These are phyloP conservation scores for Dexiosoma caninum DNA, from an alignment of 2,888 invertebrate species.

Conservation along the genomic window DNA sequence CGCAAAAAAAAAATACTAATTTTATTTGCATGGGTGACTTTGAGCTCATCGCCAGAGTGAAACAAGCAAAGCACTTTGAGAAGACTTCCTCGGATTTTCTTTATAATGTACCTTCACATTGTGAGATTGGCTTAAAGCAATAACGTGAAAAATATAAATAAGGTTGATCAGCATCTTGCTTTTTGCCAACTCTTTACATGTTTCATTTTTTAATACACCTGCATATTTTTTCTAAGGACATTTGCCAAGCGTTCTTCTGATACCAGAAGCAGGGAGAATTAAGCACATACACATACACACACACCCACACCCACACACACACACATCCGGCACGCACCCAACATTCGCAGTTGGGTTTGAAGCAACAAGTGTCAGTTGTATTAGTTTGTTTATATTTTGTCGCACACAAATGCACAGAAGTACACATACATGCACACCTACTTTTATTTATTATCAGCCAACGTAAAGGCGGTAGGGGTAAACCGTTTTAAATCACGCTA, in stretches of 20 bases:
- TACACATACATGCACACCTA: not conserved
- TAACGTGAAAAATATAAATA: slow-evolving; percentile 12
- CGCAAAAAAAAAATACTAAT: slow-evolving; percentile 48
- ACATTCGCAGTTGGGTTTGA: not conserved
- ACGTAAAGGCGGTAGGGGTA: slow-evolving; percentile 3
- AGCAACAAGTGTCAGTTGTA: slow-evolving; percentile 63
- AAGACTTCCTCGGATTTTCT: slow-evolving; percentile 34
- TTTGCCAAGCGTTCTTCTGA: not conserved
- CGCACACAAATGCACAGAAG: not conserved
- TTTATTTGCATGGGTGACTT: slow-evolving; percentile 64
- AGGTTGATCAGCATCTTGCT: not conserved
- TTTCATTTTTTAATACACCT: slow-evolving; percentile 2
- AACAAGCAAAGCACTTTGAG: slow-evolving; percentile 49
- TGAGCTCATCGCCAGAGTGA: slow-evolving; percentile 40
- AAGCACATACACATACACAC: slow-evolving; percentile 23
- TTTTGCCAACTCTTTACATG: slow-evolving; percentile 1
- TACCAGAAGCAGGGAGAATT: slow-evolving; percentile 10
- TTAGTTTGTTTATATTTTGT: slow-evolving; percentile 42
- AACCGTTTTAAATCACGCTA: slow-evolving; percentile 68
- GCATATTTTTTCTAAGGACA: slow-evolving; percentile 7
- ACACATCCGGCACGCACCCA: not conserved
- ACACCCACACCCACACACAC: not conserved
- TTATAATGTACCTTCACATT: slow-evolving; percentile 17
- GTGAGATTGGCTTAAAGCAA: slow-evolving; percentile 49
- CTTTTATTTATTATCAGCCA: not conserved